Evolutionary conservation across 2,113 vertebrate genomes (phyloP), one percentile per base, ranked within the genome.

Genomic region (Procavia capensis): DNA sequence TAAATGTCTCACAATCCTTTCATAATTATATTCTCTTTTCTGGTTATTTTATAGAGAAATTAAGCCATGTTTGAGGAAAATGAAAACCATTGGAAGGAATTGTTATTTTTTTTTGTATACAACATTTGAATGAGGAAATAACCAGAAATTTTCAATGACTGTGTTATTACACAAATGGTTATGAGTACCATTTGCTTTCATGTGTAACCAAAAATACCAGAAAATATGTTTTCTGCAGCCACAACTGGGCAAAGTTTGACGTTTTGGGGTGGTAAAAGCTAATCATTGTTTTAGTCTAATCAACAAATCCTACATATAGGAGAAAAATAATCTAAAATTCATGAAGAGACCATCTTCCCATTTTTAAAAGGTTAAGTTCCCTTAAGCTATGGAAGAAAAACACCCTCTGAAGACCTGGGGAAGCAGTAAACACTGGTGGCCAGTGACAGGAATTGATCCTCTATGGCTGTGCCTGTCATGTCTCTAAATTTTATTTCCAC

Each of bases 371-470:
- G 98, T 99, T 98, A 99, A 98, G 87, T 98, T 98, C 98, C 98
- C 98, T 96, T 98, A 98, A 99, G 98, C 98, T 97, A 98, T 95
- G 96, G 97, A 98, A 98, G 97, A 98, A 98, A 98, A 98, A 97
- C 97, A 97, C 97, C 97, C 98, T 99, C 98, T 98, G 97, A 98
- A 98, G 98, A 97, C 97, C 97, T 88, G 68, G 98, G 83, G 98
- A 98, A 97, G 98, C 98, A 98, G 98, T 98, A 99, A 99, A 99
- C 98, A 98, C 91, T 98, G 98, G 98, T 98, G 98, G 98, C 98
- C 98, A 99, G 97, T 97, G 98, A 99, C 98, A 99, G 98, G 98
- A 99, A 99, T 99, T 99, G 98, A 99, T 99, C 98, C 97, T 98
- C 93, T 93, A 98, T 98, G 98, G 97, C 98, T 92, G n/a, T 97